phyloP scores from a whole-genome alignment of 2,888 invertebrate genomes.

The Caenorhabditis sp. region DNA sequence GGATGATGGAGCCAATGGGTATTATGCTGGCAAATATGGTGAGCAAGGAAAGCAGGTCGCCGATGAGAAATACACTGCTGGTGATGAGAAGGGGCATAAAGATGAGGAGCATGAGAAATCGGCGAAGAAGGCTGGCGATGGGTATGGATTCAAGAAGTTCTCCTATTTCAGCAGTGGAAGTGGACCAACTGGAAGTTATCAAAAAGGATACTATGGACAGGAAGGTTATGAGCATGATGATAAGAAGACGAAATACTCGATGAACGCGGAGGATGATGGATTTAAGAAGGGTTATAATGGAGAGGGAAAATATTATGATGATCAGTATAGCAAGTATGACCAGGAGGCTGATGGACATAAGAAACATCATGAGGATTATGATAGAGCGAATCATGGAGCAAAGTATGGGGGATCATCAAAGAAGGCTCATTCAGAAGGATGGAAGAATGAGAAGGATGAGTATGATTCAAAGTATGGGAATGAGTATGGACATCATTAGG shows the following conservation, averaged over 20 bases:
- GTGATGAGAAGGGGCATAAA: slow-evolving; percentile 38
- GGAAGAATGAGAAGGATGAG: slow-evolving; percentile 30
- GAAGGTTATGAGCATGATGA: slow-evolving; percentile 50
- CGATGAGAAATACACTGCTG: slow-evolving; percentile 35
- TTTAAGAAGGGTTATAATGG: slow-evolving; percentile 50
- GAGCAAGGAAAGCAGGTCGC: slow-evolving; percentile 29
- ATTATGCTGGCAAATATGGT: slow-evolving; percentile 45
- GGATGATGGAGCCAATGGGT: slow-evolving; percentile 29
- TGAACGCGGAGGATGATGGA: slow-evolving; percentile 33
- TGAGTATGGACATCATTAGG: no score
- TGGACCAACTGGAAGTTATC: slow-evolving; percentile 53
- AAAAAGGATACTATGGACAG: slow-evolving; percentile 57
- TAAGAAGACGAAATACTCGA: slow-evolving; percentile 34
- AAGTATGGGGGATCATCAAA: slow-evolving; percentile 32
- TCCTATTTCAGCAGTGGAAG: slow-evolving; percentile 53
- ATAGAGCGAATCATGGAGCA: slow-evolving; percentile 34
- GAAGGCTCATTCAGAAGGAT: slow-evolving; percentile 39
- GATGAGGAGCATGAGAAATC: not conserved
- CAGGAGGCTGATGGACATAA: slow-evolving; percentile 32
- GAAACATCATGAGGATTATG: slow-evolving; percentile 38
- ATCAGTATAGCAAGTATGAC: slow-evolving; percentile 44
- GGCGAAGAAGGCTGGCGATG: slow-evolving; percentile 37
- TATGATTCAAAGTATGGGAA: not conserved
- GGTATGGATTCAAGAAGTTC: slow-evolving; percentile 53
- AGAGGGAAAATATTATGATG: slow-evolving; percentile 36